Base-by-base conservation (phyloP, 2,888 invertebrate species). In the Psylliodes chrysocephalus region DNA sequence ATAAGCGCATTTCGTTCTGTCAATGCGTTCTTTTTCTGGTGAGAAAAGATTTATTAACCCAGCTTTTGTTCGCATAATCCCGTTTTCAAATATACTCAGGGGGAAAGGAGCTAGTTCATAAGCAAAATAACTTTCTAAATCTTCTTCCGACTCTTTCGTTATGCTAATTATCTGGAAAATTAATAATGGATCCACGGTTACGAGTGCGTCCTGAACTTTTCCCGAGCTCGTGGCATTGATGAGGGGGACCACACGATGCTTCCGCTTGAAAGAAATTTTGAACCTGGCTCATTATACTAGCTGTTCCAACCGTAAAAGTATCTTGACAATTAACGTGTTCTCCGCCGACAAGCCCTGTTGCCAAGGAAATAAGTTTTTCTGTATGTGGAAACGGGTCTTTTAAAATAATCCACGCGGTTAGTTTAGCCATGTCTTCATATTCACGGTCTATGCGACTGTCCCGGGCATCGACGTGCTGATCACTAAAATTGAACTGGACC, bases 91-190 rank as follows among this genome's bases (percentile, higher is more conserved):
- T 8, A 49, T 18, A 8, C 17, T 30, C 33, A 51, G 10, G 1
- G 49, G 49, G 17, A 33, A 51, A 10, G 33, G 49, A 51, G 33
- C 49, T 17, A 51, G 49, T 51, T 51, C 49, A 33, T 51, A 51
- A 10, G 17, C 19, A n/a, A 51, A 51, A 33, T 30, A 49, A 1
- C 19, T 49, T 49, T 2, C 17, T n/a, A 49, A 12, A n/a, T 51
- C 33, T 33, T 51, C n/a, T 17, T 33, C 14, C 10, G 49, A 51
- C 33, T 51, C 0, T 33, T 33, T 51, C 4, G 30, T 33, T 10
- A 51, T n/a, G 33, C 2, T 5, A 30, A 51, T 51, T 8, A 30
- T 49, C 18, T 49, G 49, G 18, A 49, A 49, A 33, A 49, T 33
- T 19, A 49, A 49, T 33, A 49, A 33, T 4, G 47, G 47, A 14